These are phyloP conservation scores for Pongo abelii DNA, from an alignment of 2,113 vertebrate genomes.

Conservation along the genomic window DNA sequence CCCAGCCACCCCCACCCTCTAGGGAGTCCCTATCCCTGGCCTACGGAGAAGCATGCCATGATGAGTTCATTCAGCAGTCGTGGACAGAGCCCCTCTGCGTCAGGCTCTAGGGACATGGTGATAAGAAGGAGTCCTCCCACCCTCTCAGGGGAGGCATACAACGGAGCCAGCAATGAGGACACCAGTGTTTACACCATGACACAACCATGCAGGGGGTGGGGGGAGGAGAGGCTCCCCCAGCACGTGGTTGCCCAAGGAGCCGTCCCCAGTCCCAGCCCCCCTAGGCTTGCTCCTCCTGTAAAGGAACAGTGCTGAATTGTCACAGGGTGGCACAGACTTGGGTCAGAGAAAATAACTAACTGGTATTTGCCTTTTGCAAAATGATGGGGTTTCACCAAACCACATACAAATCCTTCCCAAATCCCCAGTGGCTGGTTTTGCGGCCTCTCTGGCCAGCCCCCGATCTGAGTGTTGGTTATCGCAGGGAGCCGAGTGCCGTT, in stretches of 20 bases:
- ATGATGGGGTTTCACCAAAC: neutral
- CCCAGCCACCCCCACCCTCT: neutral
- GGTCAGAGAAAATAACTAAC: neutral
- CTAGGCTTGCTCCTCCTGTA: neutral
- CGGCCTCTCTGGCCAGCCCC: neutral
- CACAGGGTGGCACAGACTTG: rapidly evolving
- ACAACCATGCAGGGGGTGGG: rapidly evolving
- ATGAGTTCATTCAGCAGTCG: rapidly evolving
- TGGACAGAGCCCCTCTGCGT: rapidly evolving
- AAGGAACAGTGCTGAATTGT: neutral
- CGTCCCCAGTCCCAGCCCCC: no score
- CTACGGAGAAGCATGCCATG: rapidly evolving
- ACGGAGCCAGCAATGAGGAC: rapidly evolving
- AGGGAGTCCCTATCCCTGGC: neutral
- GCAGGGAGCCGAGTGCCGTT: rapidly evolving
- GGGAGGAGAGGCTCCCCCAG: no score
- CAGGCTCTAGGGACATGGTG: neutral
- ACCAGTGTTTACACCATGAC: neutral
- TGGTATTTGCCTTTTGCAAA: neutral
- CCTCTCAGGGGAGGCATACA: neutral
- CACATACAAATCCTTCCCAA: neutral
- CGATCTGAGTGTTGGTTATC: no score
- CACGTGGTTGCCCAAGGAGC: rapidly evolving
- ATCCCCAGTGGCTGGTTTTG: rapidly evolving
- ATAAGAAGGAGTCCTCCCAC: neutral